A percentile compares a stretch with the other conserved stretches of the same genome.
Evolutionary conservation across 2,888 invertebrate genomes (phyloP).

Genomic region (Dione vanillae): DNA sequence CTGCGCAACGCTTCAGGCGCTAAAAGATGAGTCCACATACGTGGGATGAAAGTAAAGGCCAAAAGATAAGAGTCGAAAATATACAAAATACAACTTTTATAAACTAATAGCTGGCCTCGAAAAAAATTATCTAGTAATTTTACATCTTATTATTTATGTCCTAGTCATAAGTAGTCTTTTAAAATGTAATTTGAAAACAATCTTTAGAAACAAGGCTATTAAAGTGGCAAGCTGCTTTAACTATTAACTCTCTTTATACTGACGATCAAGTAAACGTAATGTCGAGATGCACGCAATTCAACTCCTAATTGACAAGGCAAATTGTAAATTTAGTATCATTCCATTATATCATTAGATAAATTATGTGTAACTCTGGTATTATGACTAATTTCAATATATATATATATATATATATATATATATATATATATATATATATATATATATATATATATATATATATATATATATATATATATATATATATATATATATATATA

Average conservation of each 20-base stretch:
- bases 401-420: neutral
- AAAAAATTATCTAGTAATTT: slow-evolving; percentile 49
- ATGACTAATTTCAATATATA: too few relatives aligned
- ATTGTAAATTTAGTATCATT: slow-evolving; percentile 47
- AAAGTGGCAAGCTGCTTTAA: slow-evolving; percentile 27
- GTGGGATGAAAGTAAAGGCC: slow-evolving; percentile 78
- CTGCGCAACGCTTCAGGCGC: slow-evolving; percentile 68
- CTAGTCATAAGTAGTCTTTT: slow-evolving; percentile 34
- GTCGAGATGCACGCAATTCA: slow-evolving; percentile 39
- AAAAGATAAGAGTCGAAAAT: slow-evolving; percentile 74
- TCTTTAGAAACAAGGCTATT: slow-evolving; percentile 31
- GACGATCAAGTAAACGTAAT: slow-evolving; percentile 28
- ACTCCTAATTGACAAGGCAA: slow-evolving; percentile 38
- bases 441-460: neutral
- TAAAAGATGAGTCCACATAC: slow-evolving; percentile 48
- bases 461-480: neutral
- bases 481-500: neutral
- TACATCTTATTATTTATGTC: slow-evolving; percentile 44
- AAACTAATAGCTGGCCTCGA: slow-evolving; percentile 63
- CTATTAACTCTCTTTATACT: slow-evolving; percentile 24
- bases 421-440: too few relatives aligned
- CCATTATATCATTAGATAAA: slow-evolving; percentile 55
- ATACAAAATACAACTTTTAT: slow-evolving; percentile 60
- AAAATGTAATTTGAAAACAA: slow-evolving; percentile 45
- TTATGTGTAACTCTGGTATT: slow-evolving; percentile 55